Conservation (phyloP, 2,113 vertebrate genomes). For the Cynopterus brachyotis region DNA sequence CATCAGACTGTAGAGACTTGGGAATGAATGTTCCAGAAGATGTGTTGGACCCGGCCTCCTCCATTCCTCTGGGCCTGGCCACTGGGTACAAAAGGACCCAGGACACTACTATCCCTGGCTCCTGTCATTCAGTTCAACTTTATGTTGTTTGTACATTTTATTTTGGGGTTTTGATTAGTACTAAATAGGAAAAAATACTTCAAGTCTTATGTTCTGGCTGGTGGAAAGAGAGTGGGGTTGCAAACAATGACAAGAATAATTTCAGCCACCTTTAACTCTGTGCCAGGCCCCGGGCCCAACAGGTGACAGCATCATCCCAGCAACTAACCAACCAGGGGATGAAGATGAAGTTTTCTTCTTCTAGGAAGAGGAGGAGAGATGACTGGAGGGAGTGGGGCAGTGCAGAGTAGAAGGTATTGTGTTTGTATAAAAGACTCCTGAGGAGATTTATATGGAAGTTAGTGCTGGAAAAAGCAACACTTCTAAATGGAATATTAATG, state of each 20-base stretch:
- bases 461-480: conserved; percentile 64
- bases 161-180: conserved; percentile 44
- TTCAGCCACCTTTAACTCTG: neutral
- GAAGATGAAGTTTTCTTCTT: neutral
- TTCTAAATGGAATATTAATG: conserved; percentile 81
- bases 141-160: neutral
- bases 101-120: fast-evolving
- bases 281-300: neutral
- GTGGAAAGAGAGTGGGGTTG: neutral
- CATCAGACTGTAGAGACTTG: neutral
- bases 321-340: neutral
- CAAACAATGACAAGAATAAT: neutral
- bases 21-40: neutral
- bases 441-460: conserved; percentile 80
- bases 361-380: neutral
- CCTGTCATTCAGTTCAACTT: neutral
- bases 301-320: fast-evolving
- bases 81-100: too few relatives aligned
- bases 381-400: neutral
- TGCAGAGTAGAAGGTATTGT: conserved; percentile 40
- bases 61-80: neutral
- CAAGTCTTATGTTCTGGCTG: conserved; percentile 22
- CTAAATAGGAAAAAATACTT: neutral
- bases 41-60: neutral
- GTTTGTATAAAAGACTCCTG: conserved; percentile 75